These are phyloP conservation scores for Cephus sareptanus DNA, from an alignment of 2,888 invertebrate species.

Conservation along the genomic window DNA sequence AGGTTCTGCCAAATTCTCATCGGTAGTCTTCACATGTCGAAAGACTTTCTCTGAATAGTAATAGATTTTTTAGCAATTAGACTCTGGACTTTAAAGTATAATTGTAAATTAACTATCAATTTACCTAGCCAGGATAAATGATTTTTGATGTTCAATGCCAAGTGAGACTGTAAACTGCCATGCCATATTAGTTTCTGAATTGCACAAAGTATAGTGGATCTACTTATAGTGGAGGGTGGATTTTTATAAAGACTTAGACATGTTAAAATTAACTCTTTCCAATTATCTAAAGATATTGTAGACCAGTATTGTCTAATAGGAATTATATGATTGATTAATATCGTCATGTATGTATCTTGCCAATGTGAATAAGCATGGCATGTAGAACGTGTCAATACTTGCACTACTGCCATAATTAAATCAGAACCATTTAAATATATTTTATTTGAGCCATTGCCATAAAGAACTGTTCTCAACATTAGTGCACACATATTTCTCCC, in stretches of 20 bases:
- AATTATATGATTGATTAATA: constrained; percentile 71
- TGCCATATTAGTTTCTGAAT: constrained; percentile 66
- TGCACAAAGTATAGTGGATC: constrained; percentile 65
- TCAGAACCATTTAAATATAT: constrained; percentile 28
- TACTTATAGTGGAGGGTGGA: constrained; percentile 61
- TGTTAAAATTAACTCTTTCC: constrained; percentile 67
- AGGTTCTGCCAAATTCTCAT: constrained; percentile 31
- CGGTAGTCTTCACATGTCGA: constrained; percentile 28
- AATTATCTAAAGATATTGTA: constrained; percentile 67
- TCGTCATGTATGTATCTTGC: constrained; percentile 70
- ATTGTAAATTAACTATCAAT: background rate
- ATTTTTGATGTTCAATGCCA: constrained; percentile 45
- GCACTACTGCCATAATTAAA: constrained; percentile 36
- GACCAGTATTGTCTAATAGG: constrained; percentile 68
- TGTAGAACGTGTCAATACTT: constrained; percentile 33
- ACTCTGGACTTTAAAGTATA: background rate
- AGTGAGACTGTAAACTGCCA: constrained; percentile 57
- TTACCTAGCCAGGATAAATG: constrained; percentile 20
- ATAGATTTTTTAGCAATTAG: background rate
- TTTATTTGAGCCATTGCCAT: background rate
- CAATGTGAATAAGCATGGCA: constrained; percentile 29
- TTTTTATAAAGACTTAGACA: constrained; percentile 47
- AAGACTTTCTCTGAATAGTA: constrained; percentile 35
- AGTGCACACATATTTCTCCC: constrained; percentile 15
- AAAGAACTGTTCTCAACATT: constrained; percentile 25